Evolutionary conservation across 2,797 vertebrate species (phyloP).

Genomic region (Chaenodraco wilsoni): DNA sequence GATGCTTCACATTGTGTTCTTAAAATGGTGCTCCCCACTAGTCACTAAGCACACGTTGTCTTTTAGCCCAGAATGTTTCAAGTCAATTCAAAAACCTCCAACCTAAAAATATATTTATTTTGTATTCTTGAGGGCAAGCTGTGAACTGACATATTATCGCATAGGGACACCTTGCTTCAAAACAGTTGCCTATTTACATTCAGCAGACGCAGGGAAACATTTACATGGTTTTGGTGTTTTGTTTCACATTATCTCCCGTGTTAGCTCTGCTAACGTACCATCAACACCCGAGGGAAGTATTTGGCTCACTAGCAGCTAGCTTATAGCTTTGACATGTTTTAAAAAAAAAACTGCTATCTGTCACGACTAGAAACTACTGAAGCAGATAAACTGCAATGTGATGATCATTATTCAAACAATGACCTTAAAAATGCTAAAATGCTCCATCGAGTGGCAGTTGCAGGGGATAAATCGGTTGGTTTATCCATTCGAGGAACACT

Average conservation of each 20-base stretch:
- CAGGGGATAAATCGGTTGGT: not conserved
- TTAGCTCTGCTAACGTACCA: not conserved
- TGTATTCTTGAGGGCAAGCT: too few species aligned
- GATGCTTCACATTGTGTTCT: not conserved
- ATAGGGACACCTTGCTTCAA: not conserved
- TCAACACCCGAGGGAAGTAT: not conserved
- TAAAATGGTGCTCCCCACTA: not conserved
- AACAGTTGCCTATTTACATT: not conserved
- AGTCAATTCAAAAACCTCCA: too few species aligned
- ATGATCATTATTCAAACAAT: not conserved
- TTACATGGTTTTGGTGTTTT: not conserved
- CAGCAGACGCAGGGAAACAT: not conserved
- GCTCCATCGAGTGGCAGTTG: not conserved
- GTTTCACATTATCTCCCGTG: not conserved
- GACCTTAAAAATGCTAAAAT: not conserved
- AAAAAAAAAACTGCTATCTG: not conserved
- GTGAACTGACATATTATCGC: too few species aligned
- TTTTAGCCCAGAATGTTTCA: too few species aligned
- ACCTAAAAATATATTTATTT: too few species aligned
- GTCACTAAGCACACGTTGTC: not conserved
- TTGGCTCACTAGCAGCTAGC: not conserved
- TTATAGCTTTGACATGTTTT: too few species aligned
- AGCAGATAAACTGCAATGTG: not conserved
- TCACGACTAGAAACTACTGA: not conserved
- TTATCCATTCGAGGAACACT: too few species aligned